These are phyloP conservation scores for Semnornis frantzii DNA, from an alignment of 2,113 vertebrate species.

Conservation along the genomic window DNA sequence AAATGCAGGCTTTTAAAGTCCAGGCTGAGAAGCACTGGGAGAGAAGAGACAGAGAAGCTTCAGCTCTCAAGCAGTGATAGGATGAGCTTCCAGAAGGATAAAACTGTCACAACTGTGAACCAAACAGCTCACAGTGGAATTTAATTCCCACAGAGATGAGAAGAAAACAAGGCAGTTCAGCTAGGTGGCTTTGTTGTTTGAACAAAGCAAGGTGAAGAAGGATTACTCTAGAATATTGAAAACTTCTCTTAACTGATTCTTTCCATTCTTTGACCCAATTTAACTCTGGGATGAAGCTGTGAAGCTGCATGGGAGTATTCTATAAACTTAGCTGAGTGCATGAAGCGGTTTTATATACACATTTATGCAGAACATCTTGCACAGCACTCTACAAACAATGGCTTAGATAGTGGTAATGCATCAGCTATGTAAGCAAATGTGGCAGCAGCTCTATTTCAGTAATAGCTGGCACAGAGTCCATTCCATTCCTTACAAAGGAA, in stretches of 20 bases:
- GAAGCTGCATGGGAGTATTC: background rate
- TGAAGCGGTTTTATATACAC: background rate
- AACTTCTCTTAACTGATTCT: background rate
- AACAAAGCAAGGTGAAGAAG: background rate
- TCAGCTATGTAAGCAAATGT: slow-evolving; percentile 36
- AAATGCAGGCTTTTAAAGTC: background rate
- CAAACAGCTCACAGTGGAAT: background rate
- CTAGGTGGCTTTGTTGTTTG: background rate
- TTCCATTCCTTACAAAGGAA: background rate
- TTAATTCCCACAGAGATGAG: background rate
- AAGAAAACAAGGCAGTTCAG: background rate
- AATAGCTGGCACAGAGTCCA: background rate
- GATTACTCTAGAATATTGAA: background rate
- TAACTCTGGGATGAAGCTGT: background rate
- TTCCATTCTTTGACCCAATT: background rate
- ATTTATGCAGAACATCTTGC: background rate
- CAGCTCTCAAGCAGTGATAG: background rate
- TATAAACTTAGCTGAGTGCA: background rate
- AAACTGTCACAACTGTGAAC: background rate
- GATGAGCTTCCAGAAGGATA: background rate
- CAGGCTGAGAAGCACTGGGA: background rate
- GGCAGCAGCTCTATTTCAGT: background rate
- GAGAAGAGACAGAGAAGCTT: background rate
- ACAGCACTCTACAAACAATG: background rate
- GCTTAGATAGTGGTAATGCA: slow-evolving; percentile 14